Evolutionary conservation across 2,797 vertebrate species (phyloP).

Genomic region (Rousettus madagascariensis): DNA sequence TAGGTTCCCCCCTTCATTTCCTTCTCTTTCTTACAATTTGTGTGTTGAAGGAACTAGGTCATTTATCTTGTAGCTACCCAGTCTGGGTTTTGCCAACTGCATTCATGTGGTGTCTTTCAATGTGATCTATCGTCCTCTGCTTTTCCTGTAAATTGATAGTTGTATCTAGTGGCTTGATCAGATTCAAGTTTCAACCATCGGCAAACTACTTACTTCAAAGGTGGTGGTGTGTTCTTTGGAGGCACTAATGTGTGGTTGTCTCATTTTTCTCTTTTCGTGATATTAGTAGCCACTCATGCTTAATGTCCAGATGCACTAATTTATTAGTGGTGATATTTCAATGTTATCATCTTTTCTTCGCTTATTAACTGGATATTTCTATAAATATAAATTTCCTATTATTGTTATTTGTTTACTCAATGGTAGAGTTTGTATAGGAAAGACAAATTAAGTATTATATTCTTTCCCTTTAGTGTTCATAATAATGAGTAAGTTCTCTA

Average conservation of each 20-base stretch:
- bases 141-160: background rate
- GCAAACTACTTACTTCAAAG: background rate
- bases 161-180: background rate
- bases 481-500: background rate
- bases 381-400: background rate
- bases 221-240: background rate
- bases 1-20: background rate
- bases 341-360: background rate
- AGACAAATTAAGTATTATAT: conserved; percentile 10
- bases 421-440: background rate
- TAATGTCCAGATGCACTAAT: background rate
- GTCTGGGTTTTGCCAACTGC: background rate
- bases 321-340: background rate
- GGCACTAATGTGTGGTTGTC: background rate
- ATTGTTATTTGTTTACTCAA: background rate
- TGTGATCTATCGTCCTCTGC: background rate
- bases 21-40: background rate
- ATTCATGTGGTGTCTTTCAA: background rate
- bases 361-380: background rate
- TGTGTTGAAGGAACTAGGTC: background rate
- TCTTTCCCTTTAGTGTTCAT: background rate
- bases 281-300: background rate
- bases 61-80: background rate
- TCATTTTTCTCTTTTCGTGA: background rate
- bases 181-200: background rate